Conservation (phyloP, 2,797 vertebrate genomes). For the Tragopan temminckii region DNA sequence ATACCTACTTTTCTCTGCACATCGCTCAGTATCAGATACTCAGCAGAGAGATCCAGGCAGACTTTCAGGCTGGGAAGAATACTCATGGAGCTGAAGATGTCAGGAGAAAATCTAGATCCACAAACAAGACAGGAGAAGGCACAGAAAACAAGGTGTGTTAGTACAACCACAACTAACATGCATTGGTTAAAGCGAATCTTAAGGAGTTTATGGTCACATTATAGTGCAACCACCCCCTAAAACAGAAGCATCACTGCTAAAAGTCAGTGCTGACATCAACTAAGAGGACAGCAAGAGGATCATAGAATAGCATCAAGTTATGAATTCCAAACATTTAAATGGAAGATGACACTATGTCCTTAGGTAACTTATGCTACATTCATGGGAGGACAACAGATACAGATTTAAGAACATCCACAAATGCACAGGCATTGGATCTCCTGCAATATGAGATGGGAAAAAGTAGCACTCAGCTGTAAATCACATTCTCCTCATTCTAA, state of each 20-base stretch:
- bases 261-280: not conserved
- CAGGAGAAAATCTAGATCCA: slow-evolving; percentile 90
- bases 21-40: slow-evolving; percentile 95
- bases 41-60: slow-evolving; percentile 94
- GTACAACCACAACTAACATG: not conserved
- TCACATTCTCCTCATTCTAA: not conserved
- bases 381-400: not conserved
- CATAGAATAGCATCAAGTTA: not conserved
- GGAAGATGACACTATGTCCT: not conserved
- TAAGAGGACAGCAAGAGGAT: not conserved
- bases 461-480: not conserved
- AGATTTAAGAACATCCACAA: not conserved
- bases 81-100: slow-evolving; percentile 90
- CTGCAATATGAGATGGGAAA: not conserved
- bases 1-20: slow-evolving; percentile 94
- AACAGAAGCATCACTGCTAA: not conserved
- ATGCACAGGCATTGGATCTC: not conserved
- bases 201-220: not conserved
- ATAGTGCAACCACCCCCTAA: not conserved
- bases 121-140: not conserved
- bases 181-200: not conserved
- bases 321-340: not conserved
- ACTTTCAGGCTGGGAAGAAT: slow-evolving; percentile 93
- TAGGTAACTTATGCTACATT: not conserved
- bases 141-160: not conserved